A percentile compares a stretch with the other conserved stretches of the same genome.
Conservation (phyloP, 2,797 vertebrate genomes). For the Microcaecilia unicolor region DNA sequence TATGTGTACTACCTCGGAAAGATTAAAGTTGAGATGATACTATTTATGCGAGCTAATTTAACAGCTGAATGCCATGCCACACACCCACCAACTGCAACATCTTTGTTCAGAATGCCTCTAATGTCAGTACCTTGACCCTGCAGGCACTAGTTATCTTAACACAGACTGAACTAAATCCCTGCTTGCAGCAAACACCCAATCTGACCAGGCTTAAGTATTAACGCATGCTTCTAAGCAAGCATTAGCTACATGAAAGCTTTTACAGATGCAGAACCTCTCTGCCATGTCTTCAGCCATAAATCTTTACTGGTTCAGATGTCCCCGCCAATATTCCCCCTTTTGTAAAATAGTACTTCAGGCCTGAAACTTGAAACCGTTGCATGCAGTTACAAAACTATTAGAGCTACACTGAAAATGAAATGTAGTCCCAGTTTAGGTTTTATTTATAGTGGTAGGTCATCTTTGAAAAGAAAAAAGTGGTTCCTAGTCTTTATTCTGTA, state of each 20-base stretch:
- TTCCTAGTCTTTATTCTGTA: too few relatives aligned
- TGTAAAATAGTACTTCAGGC: too few relatives aligned
- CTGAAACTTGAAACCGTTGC: too few relatives aligned
- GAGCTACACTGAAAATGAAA: too few relatives aligned
- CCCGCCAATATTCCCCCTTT: too few relatives aligned
- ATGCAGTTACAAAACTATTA: too few relatives aligned
- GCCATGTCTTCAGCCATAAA: background rate
- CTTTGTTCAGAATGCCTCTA: slow-evolving; percentile 68
- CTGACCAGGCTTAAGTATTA: slow-evolving; percentile 10
- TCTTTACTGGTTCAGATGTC: too few relatives aligned
- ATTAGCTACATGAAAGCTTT: background rate
- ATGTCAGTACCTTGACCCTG: slow-evolving; percentile 69
- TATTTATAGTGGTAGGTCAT: too few relatives aligned
- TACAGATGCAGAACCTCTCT: background rate
- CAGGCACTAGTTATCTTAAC: slow-evolving; percentile 53
- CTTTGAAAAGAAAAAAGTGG: too few relatives aligned
- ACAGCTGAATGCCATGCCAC: slow-evolving; percentile 64
- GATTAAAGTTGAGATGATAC: slow-evolving; percentile 69
- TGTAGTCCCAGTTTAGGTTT: too few relatives aligned
- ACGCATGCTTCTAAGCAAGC: background rate
- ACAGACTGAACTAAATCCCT: slow-evolving; percentile 49
- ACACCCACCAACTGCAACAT: slow-evolving; percentile 66
- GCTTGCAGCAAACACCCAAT: slow-evolving; percentile 33
- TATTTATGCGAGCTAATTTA: slow-evolving; percentile 64
- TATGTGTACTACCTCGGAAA: slow-evolving; percentile 65